Base-by-base conservation (phyloP, 2,888 invertebrate genomes). In the Brachynemurus nebulosus region DNA sequence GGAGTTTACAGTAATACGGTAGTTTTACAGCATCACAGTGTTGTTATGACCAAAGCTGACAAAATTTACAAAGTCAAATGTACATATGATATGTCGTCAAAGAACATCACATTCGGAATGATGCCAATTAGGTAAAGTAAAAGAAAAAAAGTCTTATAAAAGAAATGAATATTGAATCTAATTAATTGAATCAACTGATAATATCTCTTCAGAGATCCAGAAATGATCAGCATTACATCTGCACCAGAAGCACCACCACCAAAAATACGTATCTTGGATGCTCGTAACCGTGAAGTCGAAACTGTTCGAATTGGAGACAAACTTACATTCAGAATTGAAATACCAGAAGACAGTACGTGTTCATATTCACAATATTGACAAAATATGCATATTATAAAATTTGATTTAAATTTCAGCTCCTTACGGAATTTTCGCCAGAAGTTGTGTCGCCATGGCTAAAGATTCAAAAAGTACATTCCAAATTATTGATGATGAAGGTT, bases 51-150 rank as follows among this genome's bases (percentile, higher is more conserved):
- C 45, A 92, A 92, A 64, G 91, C 91, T 3, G 92, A 92, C 63
- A 92, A 92, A 65, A 91, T 92, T 61, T 92, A 92, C 74, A 92
- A 91, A 70, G 90, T 92, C 47, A 89, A 92, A 63, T 92, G 92
- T 61, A 92, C 92, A 5, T 92, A 92, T 65, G 92, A 92, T 63
- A 92, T 92, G 85, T 88, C 90, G 52, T 90, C 92, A 16, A 89
- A 90, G 72, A 92, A 92, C 66, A 90, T 92, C 55, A 91, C 92
- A 25, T 92, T 92, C 70, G 92, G 92, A 70, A 91, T 92, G 91
- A 90, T 91, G 83, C 92, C 92, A 51, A 90, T 92, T 66, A 81
- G 86, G 81, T 81, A 61, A 62, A 67, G 21, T 36, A 35, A 12
- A 3, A 35, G 4, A 35, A 2, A 35, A 12, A 9, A 14, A n/a